Conservation (phyloP, 1,140 invertebrate genomes). For the Mylabris phalerata region DNA sequence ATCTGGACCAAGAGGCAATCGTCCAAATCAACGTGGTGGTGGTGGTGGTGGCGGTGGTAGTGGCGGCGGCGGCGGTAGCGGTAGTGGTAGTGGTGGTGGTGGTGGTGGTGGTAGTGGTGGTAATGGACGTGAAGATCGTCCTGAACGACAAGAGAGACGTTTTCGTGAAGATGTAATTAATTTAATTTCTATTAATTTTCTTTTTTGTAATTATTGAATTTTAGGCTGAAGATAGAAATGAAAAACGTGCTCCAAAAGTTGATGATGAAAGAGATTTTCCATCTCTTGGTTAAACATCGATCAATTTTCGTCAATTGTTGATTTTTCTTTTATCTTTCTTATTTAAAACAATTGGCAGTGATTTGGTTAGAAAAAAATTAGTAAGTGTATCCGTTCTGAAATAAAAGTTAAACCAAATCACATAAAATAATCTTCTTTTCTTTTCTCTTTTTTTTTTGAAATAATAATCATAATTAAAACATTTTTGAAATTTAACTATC, state of each 20-base stretch:
- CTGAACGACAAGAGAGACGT: slow-evolving; percentile 30
- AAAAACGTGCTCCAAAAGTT: slow-evolving; percentile 76
- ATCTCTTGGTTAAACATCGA: slow-evolving; percentile 64
- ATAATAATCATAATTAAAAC: neutral
- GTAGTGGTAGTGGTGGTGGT: slow-evolving; percentile 27
- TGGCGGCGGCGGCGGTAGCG: slow-evolving; percentile 39
- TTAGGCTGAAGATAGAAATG: slow-evolving; percentile 29
- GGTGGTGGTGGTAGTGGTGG: too few species aligned
- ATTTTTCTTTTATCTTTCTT: slow-evolving; percentile 4
- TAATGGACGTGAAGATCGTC: slow-evolving; percentile 24
- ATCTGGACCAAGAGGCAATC: slow-evolving; percentile 28
- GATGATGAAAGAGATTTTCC: slow-evolving; percentile 94
- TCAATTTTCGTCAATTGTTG: slow-evolving; percentile 1
- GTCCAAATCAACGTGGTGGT: slow-evolving; percentile 22
- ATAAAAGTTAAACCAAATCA: neutral
- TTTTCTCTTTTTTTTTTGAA: neutral
- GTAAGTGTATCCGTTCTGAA: neutral
- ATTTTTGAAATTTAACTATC: slow-evolving; percentile 7
- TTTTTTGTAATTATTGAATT: slow-evolving; percentile 11
- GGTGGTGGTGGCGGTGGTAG: slow-evolving; percentile 30
- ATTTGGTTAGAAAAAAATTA: neutral
- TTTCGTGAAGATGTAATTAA: slow-evolving; percentile 29
- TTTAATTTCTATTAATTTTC: neutral
- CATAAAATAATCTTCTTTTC: neutral
- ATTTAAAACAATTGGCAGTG: neutral